Percentiles rank a stretch among this genome's conserved stretches.
phyloP scores from a whole-genome alignment of 2,888 invertebrate genomes.

The Agriopis leucophaearia region DNA sequence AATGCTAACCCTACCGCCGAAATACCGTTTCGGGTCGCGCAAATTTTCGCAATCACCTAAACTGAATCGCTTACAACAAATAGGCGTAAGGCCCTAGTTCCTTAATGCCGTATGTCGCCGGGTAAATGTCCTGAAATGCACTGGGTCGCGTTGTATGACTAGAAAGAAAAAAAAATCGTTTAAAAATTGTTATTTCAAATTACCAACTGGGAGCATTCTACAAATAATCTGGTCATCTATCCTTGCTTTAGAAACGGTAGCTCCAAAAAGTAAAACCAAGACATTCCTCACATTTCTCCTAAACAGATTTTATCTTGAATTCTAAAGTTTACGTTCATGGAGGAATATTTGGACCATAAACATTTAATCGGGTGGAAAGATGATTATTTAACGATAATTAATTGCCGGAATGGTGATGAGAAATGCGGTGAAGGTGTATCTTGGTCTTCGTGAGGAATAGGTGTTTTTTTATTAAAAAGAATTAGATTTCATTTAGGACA shows the following conservation, averaged over 20 bases:
- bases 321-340: constrained; percentile 33
- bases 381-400: constrained; percentile 39
- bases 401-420: constrained; percentile 32
- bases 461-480: not conserved
- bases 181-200: not conserved
- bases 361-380: constrained; percentile 42
- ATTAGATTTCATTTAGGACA: not conserved
- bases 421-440: constrained; percentile 25
- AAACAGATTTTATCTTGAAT: constrained; percentile 36
- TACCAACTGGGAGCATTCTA: constrained; percentile 3
- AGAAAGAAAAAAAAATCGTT: no score
- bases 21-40: no score
- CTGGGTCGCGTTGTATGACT: no score
- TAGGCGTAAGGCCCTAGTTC: no score
- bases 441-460: not conserved
- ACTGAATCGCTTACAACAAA: no score
- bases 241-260: constrained; percentile 25
- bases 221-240: constrained; percentile 20
- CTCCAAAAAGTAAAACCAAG: constrained; percentile 34
- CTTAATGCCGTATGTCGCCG: no score
- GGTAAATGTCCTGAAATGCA: no score
- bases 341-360: constrained; percentile 41
- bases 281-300: constrained; percentile 34
- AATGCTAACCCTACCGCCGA: no score
- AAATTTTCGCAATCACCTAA: no score